phyloP scores from a whole-genome alignment of 2,888 invertebrate genomes.

The Netelia inedita region DNA sequence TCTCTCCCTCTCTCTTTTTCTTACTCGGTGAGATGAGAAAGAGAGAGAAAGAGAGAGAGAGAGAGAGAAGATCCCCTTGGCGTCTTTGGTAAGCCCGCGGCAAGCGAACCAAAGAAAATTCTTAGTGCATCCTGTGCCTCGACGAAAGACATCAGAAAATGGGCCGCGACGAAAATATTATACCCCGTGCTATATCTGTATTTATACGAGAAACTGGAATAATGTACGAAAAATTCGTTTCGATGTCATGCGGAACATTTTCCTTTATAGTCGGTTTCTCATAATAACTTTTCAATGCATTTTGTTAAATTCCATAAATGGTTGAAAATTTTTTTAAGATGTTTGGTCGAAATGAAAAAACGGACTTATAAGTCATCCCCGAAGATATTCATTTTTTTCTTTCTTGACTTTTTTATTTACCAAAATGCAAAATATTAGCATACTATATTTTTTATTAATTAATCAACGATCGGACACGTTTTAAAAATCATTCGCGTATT shows the following conservation, averaged over 20 bases:
- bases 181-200: neutral
- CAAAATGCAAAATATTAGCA: too few relatives aligned
- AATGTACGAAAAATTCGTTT: neutral
- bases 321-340: too few relatives aligned
- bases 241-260: neutral
- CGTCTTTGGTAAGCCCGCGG: slow-evolving; percentile 22
- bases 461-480: neutral
- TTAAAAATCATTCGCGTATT: neutral
- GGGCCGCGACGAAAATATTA: slow-evolving; percentile 14
- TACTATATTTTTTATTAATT: too few relatives aligned
- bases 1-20: neutral
- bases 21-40: slow-evolving; percentile 11
- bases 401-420: too few relatives aligned
- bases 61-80: neutral
- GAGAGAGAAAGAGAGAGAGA: neutral
- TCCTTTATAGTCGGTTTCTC: neutral
- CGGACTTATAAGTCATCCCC: too few relatives aligned
- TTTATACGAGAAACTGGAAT: neutral
- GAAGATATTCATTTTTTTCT: too few relatives aligned
- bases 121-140: slow-evolving; percentile 13
- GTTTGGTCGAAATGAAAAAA: too few relatives aligned
- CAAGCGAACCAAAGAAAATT: slow-evolving; percentile 42
- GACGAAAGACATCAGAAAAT: slow-evolving; percentile 19
- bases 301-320: too few relatives aligned
- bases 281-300: too few relatives aligned